These are phyloP conservation scores for Syrista parreyssii DNA, from an alignment of 2,888 invertebrate species.

Conservation along the genomic window DNA sequence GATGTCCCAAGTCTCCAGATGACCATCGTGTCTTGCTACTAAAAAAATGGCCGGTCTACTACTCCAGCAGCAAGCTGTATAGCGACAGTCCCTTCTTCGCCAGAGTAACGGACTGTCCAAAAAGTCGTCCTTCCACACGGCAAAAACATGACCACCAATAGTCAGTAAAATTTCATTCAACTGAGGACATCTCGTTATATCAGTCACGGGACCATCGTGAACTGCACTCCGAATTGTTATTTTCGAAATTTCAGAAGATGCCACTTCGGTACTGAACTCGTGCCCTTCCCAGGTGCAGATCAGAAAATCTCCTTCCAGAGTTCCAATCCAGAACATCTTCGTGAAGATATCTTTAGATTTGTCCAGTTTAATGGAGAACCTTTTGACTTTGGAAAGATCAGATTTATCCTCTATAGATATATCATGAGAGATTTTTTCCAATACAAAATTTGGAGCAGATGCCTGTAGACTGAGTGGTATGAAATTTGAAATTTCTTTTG, in stretches of 20 bases:
- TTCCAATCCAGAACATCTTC: constrained; percentile 47
- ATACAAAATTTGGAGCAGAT: constrained; percentile 25
- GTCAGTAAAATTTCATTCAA: constrained; percentile 75
- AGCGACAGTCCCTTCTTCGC: constrained; percentile 70
- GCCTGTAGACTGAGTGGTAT: constrained; percentile 36
- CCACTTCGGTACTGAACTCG: constrained; percentile 72
- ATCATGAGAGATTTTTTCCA: background rate
- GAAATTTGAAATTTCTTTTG: constrained; percentile 22
- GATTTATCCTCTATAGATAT: background rate
- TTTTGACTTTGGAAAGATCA: background rate
- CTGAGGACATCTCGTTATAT: constrained; percentile 74
- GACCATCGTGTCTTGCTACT: constrained; percentile 77
- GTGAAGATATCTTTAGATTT: constrained; percentile 15
- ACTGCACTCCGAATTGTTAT: constrained; percentile 63
- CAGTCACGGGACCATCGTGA: constrained; percentile 79
- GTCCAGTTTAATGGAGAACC: background rate
- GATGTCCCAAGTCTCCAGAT: constrained; percentile 85
- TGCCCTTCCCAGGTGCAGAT: constrained; percentile 75
- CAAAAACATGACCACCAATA: constrained; percentile 80
- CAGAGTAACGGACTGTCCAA: constrained; percentile 72
- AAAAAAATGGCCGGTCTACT: constrained; percentile 78
- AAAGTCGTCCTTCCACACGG: constrained; percentile 78
- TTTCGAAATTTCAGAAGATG: constrained; percentile 69
- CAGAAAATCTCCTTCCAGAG: constrained; percentile 53
- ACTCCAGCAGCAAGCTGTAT: constrained; percentile 80